These are phyloP conservation scores for Thereva unica DNA, from an alignment of 2,888 invertebrate species.

Conservation along the genomic window DNA sequence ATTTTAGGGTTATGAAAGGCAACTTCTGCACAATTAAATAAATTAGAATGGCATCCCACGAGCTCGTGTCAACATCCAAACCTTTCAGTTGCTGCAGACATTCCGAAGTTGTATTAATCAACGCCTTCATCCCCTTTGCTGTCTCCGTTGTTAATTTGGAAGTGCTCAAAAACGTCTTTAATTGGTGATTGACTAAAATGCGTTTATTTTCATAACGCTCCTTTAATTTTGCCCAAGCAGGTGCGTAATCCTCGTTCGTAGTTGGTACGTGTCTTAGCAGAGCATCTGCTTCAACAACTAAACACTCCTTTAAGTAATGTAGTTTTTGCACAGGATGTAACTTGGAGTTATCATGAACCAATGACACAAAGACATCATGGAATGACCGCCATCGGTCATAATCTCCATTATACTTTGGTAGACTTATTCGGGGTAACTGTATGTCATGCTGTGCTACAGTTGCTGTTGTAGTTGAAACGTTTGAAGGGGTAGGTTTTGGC, in stretches of 20 bases:
- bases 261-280: constrained; percentile 24
- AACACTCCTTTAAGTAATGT: constrained; percentile 23
- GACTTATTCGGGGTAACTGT: too few relatives aligned
- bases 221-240: constrained; percentile 23
- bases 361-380: constrained; percentile 1
- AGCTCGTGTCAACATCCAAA: background rate
- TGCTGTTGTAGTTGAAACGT: too few relatives aligned
- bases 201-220: constrained; percentile 39
- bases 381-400: constrained; percentile 28
- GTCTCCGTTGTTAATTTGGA: background rate
- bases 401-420: constrained; percentile 29
- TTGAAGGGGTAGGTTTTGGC: too few relatives aligned
- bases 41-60: background rate
- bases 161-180: constrained; percentile 27
- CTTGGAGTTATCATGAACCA: background rate
- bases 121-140: constrained; percentile 32
- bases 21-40: background rate
- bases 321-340: constrained; percentile 28
- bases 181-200: constrained; percentile 34
- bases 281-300: constrained; percentile 24
- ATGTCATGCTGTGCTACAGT: too few relatives aligned
- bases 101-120: constrained; percentile 7
- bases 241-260: constrained; percentile 29
- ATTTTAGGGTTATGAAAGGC: background rate
- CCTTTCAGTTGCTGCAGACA: background rate